phyloP scores from a whole-genome alignment of 2,888 invertebrate species.

The Epinotia ramella region DNA sequence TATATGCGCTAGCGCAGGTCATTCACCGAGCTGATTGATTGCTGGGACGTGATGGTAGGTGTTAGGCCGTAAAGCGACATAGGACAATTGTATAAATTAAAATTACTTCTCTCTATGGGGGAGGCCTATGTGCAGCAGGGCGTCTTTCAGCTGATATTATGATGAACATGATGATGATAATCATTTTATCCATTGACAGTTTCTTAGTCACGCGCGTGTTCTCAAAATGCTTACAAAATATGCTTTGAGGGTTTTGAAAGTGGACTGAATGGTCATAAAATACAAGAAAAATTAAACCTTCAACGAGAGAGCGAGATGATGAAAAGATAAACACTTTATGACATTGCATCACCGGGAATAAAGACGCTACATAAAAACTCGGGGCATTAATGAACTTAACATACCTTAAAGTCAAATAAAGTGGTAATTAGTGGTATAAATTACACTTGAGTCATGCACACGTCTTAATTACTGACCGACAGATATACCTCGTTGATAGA shows the following conservation, averaged over 20 bases:
- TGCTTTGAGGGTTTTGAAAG: too few relatives aligned
- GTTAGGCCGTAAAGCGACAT: neutral
- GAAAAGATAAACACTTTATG: neutral
- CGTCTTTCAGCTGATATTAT: too few relatives aligned
- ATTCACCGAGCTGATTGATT: conserved; percentile 70
- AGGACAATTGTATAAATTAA: conserved; percentile 1
- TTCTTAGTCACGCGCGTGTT: too few relatives aligned
- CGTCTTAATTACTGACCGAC: conserved; percentile 17
- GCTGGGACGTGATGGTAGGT: conserved; percentile 57
- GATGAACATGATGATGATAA: too few relatives aligned
- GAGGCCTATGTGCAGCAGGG: too few relatives aligned
- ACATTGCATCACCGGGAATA: conserved; percentile 8
- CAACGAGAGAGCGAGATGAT: neutral
- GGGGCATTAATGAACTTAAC: conserved; percentile 18
- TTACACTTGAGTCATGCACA: neutral
- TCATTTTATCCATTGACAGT: too few relatives aligned
- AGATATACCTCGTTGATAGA: neutral
- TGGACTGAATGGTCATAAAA: neutral
- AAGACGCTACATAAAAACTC: conserved; percentile 15
- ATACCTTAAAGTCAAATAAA: conserved; percentile 22
- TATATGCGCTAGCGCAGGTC: conserved; percentile 60
- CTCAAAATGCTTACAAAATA: too few relatives aligned
- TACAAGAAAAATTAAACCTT: neutral
- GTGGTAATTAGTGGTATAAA: conserved; percentile 26
- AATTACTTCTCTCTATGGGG: too few relatives aligned